Base-by-base conservation (phyloP, 2,888 invertebrate species). In the Megamerina dolium region DNA sequence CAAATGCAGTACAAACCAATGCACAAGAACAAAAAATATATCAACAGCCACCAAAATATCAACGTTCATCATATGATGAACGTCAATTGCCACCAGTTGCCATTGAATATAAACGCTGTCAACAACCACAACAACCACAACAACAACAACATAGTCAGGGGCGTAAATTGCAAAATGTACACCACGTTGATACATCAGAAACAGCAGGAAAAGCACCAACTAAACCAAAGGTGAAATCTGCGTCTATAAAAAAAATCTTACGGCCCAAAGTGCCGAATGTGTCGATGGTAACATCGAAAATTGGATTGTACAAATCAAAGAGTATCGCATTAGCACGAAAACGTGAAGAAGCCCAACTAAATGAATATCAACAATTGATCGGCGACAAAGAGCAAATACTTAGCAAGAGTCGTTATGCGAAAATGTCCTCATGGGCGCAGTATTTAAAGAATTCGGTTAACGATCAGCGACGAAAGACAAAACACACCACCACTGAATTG, bases 41-140 rank as follows among this genome's bases (percentile, higher is more conserved):
- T 16, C 16, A 8, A 32, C 23, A 38, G 4, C 34, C 26, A 33
- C 60, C 61, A 3, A 67, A 64, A 51, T 68, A 65, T 52, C 62
- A 66, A 45, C 66, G 62, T 43, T 53, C 59, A 30, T 63, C 67
- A 39, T 65, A 61, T 46, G 69, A 69, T 45, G 69, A 69, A 31
- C 63, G 68, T 17, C 66, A 67, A 49, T 47, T 69, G 41, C 66
- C 68, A 34, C 61, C 65, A 5, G 59, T 68, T 33, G 64, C 62
- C 23, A 55, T 66, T 35, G 65, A 63, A 17, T 62, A 60, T 27
- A 59, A 59, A 40, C 54, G 53, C 26, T 45, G 51, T 16, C 54
- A 53, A 38, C 50, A 46, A 32, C 31, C 13, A 17, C 16, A 19
- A 10, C 48, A 48, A 27, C 18, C 40, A 6, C 46, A 43, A n/a